phyloP scores from a whole-genome alignment of 1,140 invertebrate species.

The Cryptotermes secundus region DNA sequence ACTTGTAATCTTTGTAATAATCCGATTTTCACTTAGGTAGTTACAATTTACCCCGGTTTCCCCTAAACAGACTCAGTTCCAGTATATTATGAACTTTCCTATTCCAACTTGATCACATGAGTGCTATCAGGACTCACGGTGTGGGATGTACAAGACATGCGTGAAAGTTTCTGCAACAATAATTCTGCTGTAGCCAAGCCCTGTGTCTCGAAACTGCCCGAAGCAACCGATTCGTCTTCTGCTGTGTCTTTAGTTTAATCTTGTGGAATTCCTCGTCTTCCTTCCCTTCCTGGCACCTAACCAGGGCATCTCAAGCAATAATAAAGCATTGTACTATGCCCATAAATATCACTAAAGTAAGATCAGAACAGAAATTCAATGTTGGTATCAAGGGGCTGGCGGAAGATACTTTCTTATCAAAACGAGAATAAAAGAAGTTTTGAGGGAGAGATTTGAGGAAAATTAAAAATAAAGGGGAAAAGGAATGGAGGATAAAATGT shows the following conservation, averaged over 20 bases:
- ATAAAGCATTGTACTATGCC: conserved; percentile 33
- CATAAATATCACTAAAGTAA: conserved; percentile 33
- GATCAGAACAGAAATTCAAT: conserved; percentile 23
- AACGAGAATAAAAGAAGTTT: background rate
- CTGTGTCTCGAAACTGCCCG: background rate
- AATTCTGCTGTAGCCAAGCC: background rate
- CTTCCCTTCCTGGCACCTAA: conserved; percentile 29
- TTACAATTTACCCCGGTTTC: no score
- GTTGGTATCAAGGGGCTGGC: background rate
- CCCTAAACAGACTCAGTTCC: no score
- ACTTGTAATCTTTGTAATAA: no score
- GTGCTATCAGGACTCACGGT: background rate
- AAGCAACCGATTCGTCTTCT: background rate
- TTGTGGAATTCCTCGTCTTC: conserved; percentile 30
- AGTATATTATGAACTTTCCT: no score
- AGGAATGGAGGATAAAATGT: background rate
- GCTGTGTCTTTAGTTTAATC: conserved; percentile 34
- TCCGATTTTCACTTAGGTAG: no score
- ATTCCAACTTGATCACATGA: background rate
- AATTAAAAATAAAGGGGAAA: conserved; percentile 16
- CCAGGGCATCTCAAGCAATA: conserved; percentile 26
- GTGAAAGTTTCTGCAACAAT: background rate
- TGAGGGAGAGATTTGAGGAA: background rate
- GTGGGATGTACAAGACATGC: background rate
- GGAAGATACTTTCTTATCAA: background rate